Evolutionary conservation across 2,113 vertebrate species (phyloP).

Genomic region (Tragelaphus strepsiceros): DNA sequence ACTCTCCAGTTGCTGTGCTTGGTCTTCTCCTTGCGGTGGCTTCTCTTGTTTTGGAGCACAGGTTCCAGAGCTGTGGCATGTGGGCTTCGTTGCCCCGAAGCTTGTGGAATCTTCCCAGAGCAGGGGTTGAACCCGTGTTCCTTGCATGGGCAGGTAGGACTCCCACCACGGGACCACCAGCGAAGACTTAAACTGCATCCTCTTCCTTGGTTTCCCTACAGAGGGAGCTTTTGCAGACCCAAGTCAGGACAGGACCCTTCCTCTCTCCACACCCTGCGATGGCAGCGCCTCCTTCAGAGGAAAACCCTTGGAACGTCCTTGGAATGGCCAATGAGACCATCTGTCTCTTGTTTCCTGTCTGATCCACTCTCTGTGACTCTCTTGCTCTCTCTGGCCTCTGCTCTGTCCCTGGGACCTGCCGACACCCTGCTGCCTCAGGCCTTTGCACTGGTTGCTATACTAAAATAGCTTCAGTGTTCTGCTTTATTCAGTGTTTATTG

Average conservation of each 20-base stretch:
- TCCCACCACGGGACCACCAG: neutral
- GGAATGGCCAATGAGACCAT: neutral
- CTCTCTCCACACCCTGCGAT: neutral
- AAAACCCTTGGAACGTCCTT: neutral
- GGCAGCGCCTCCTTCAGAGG: neutral
- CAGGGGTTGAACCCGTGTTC: neutral
- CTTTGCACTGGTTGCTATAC: neutral
- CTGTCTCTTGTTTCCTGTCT: neutral
- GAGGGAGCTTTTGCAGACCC: neutral
- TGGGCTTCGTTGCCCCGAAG: neutral
- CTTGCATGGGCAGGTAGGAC: neutral
- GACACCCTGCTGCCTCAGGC: neutral
- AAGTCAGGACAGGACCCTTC: neutral
- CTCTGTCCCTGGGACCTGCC: neutral
- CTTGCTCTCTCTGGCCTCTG: neutral
- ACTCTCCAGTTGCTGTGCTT: neutral
- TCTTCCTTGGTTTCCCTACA: neutral
- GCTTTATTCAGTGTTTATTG: neutral
- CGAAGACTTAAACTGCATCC: neutral
- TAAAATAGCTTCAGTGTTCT: neutral
- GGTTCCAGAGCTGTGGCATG: neutral
- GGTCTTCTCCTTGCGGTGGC: neutral
- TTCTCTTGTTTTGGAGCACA: neutral
- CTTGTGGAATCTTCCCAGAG: neutral
- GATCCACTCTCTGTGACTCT: neutral